A percentile compares a stretch with the other conserved stretches of the same genome.
These are phyloP conservation scores for Ancistrus triradiatus DNA, from an alignment of 2,113 vertebrate species.

Conservation along the genomic window DNA sequence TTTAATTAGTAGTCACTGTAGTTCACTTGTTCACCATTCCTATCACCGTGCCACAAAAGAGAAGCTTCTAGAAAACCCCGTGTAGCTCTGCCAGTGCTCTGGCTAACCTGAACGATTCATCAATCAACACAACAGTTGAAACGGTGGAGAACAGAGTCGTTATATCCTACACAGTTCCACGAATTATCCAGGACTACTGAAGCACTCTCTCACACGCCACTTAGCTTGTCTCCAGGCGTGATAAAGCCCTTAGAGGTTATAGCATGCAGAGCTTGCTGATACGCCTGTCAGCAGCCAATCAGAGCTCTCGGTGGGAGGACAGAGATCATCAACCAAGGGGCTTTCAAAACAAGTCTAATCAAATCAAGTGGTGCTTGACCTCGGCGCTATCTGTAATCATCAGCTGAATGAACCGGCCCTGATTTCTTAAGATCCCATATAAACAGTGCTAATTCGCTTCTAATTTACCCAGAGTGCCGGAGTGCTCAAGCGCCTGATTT, in stretches of 20 bases:
- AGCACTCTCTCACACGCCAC: neutral
- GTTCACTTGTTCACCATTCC: too few relatives aligned
- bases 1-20: too few relatives aligned
- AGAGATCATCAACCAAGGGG: neutral
- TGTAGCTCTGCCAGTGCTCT: neutral
- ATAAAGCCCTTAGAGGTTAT: conserved; percentile 4
- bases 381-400: neutral
- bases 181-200: neutral
- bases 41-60: neutral
- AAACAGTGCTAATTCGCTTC: too few relatives aligned
- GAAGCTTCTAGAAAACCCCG: neutral
- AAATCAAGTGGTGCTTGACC: conserved; percentile 8
- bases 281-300: conserved; percentile 3
- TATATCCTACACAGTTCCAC: conserved; percentile 35
- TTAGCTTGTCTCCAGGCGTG: neutral
- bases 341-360: conserved; percentile 19
- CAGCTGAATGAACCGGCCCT: neutral
- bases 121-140: conserved; percentile 23
- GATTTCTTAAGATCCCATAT: too few relatives aligned
- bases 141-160: neutral
- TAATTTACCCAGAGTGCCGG: too few relatives aligned
- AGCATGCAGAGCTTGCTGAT: conserved; percentile 1
- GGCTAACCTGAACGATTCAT: conserved; percentile 23
- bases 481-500: too few relatives aligned
- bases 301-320: conserved; percentile 5